Evolutionary conservation across 2,113 vertebrate species (phyloP).

Genomic region (Castor canadensis): DNA sequence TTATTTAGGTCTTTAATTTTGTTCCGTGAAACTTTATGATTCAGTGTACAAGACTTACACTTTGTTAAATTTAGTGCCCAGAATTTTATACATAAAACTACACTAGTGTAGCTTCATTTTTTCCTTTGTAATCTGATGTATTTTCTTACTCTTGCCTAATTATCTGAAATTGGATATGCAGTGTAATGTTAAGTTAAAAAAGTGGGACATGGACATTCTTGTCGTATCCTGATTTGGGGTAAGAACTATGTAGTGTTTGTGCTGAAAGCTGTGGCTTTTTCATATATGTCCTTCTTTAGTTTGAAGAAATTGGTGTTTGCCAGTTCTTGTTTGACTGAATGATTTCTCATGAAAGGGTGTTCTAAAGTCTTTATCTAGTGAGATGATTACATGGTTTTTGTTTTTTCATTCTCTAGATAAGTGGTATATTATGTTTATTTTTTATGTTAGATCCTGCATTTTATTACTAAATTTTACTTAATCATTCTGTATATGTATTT

Average conservation of each 20-base stretch:
- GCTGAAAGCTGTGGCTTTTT: neutral
- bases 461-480: neutral
- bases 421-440: neutral
- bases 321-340: neutral
- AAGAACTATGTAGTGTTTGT: neutral
- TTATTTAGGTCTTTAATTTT: neutral
- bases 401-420: neutral
- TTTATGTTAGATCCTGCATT: neutral
- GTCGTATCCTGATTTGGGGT: neutral
- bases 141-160: neutral
- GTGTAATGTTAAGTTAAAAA: neutral
- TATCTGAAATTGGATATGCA: neutral
- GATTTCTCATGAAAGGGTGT: neutral
- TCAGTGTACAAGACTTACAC: neutral
- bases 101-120: too few relatives aligned
- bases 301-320: neutral
- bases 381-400: neutral
- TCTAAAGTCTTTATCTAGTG: neutral
- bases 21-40: neutral
- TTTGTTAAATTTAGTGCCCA: neutral
- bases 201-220: neutral
- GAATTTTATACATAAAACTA: too few relatives aligned
- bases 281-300: neutral
- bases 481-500: neutral
- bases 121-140: neutral